phyloP scores from a whole-genome alignment of 2,797 vertebrate species.

The Brachyrhaphis roseni region DNA sequence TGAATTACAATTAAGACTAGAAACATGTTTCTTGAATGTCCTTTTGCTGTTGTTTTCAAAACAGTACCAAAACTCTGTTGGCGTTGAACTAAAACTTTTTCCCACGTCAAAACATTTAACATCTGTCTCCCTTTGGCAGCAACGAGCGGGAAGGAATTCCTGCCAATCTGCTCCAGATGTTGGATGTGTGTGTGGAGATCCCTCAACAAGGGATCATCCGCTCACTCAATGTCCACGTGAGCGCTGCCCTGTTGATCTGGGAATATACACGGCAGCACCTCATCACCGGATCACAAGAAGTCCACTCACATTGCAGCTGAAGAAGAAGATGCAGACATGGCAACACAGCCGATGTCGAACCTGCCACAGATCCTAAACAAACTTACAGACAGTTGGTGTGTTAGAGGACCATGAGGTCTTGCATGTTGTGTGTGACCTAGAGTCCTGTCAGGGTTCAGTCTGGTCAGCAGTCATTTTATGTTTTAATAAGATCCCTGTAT shows the following conservation, averaged over 20 bases:
- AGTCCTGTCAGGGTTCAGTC: neutral
- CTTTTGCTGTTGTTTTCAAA: neutral
- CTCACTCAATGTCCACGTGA: slow-evolving; percentile 96
- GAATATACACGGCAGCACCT: slow-evolving; percentile 93
- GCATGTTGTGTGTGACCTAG: neutral
- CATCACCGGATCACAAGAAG: slow-evolving; percentile 16
- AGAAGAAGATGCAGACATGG: neutral
- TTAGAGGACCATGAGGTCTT: neutral
- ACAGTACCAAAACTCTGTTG: neutral
- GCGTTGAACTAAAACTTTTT: neutral
- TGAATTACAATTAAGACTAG: neutral
- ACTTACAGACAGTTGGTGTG: neutral
- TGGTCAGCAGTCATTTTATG: slow-evolving; percentile 28
- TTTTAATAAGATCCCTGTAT: slow-evolving; percentile 49
- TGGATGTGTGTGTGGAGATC: slow-evolving; percentile 97
- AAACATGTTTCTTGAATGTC: neutral
- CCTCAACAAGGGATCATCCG: slow-evolving; percentile 94
- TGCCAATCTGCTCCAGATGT: slow-evolving; percentile 90
- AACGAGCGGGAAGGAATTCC: slow-evolving; percentile 96
- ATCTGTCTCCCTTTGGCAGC: slow-evolving; percentile 56
- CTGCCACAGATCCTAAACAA: neutral
- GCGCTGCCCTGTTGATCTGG: slow-evolving; percentile 96
- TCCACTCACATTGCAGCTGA: slow-evolving; percentile 19
- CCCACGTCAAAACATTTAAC: neutral
- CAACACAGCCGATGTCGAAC: neutral